These are phyloP conservation scores for Myxocyprinus asiaticus DNA, from an alignment of 2,113 vertebrate species.

Conservation along the genomic window DNA sequence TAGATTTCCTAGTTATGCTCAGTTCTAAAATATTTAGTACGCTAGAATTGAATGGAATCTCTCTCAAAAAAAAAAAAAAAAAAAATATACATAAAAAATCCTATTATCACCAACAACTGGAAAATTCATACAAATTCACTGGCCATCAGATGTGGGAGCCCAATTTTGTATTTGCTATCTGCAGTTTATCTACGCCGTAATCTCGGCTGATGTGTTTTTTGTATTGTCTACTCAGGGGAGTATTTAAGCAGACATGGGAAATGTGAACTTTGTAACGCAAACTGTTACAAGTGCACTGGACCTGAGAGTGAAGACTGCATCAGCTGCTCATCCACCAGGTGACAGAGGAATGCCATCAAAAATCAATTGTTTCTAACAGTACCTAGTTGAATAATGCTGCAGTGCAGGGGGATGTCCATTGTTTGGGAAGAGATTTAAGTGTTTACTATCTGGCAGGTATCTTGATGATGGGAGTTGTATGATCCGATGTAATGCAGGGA, in stretches of 20 bases:
- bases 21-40: too few relatives aligned
- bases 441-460: conserved; percentile 68
- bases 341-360: conserved; percentile 41
- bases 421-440: not conserved
- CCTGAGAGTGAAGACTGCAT: conserved; percentile 80
- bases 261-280: conserved; percentile 80
- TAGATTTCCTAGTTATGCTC: too few relatives aligned
- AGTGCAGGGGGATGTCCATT: not conserved
- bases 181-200: not conserved
- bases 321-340: conserved; percentile 78
- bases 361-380: not conserved
- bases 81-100: too few relatives aligned
- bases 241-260: conserved; percentile 70
- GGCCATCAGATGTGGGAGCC: too few relatives aligned
- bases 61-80: too few relatives aligned
- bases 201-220: conserved; percentile 1
- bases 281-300: conserved; percentile 82
- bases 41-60: too few relatives aligned
- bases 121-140: too few relatives aligned
- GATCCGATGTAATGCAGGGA: conserved; percentile 74
- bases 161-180: too few relatives aligned
- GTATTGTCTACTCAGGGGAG: conserved; percentile 73
- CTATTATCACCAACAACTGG: too few relatives aligned
- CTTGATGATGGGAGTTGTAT: conserved; percentile 81
- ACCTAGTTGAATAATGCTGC: not conserved